phyloP scores from a whole-genome alignment of 2,113 vertebrate species.

The Philantomba maxwellii region DNA sequence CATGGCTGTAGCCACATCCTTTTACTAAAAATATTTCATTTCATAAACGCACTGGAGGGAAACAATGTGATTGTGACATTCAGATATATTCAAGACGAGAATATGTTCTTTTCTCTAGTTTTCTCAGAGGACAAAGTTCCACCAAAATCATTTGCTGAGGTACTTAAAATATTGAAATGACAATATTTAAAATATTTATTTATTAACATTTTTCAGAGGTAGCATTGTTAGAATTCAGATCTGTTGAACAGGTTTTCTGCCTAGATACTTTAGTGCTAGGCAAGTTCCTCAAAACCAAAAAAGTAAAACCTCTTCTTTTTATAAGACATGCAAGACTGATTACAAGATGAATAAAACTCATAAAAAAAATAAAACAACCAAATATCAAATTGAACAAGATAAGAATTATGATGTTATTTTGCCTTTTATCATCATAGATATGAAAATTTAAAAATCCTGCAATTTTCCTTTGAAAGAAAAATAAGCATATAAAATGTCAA shows the following conservation, averaged over 20 bases:
- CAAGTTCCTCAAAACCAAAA: constrained; percentile 47
- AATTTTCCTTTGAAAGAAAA: constrained; percentile 72
- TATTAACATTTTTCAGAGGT: constrained; percentile 8
- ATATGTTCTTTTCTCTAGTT: neutral
- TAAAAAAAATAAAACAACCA: constrained; percentile 54
- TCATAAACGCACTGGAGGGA: neutral
- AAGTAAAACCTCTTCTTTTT: constrained; percentile 11
- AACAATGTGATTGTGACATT: constrained; percentile 3
- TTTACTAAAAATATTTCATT: constrained; percentile 31
- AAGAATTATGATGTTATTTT: constrained; percentile 67
- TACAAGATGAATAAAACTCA: constrained; percentile 63
- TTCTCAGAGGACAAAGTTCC: neutral
- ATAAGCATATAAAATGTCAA: constrained; percentile 73
- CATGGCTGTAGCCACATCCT: neutral
- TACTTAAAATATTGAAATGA: constrained; percentile 36
- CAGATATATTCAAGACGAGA: constrained; percentile 1
- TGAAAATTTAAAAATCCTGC: constrained; percentile 71
- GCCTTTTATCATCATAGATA: constrained; percentile 68
- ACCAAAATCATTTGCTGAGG: neutral
- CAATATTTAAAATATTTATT: constrained; percentile 31
- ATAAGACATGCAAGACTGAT: neutral
- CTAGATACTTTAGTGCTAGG: neutral
- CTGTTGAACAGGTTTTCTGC: constrained; percentile 30
- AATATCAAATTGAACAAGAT: constrained; percentile 65
- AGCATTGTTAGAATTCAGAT: constrained; percentile 23